Conservation (phyloP, 2,888 invertebrate genomes). For the Rhamphomyia laevipes region DNA sequence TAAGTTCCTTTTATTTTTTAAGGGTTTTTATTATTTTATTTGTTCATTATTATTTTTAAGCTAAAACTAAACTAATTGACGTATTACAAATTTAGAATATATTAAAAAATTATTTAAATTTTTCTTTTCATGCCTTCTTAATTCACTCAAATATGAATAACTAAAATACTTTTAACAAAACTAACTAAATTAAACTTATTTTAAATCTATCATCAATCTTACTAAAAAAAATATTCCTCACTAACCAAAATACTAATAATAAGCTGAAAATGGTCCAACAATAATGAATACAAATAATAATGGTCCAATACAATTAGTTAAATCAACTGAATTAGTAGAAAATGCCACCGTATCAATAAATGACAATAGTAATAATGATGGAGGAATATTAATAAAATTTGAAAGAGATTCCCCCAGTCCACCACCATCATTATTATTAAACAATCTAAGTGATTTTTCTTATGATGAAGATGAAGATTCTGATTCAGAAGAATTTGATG, state of each 20-base stretch:
- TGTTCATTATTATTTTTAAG: too few relatives aligned
- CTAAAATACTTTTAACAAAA: too few relatives aligned
- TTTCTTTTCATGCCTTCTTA: too few relatives aligned
- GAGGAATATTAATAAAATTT: constrained; percentile 13
- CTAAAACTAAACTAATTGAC: too few relatives aligned
- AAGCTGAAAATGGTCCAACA: not conserved
- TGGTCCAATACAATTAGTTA: not conserved
- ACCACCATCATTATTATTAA: constrained; percentile 2
- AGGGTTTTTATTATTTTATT: too few relatives aligned
- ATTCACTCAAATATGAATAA: too few relatives aligned
- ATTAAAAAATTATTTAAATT: too few relatives aligned
- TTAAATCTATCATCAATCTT: too few relatives aligned
- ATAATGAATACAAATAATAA: constrained; percentile 4
- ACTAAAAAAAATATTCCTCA: too few relatives aligned
- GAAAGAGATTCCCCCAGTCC: constrained; percentile 14
- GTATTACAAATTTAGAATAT: too few relatives aligned
- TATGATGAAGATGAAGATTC: constrained; percentile 14
- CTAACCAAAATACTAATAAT: not conserved
- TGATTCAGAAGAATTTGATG: constrained; percentile 10
- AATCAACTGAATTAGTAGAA: constrained; percentile 1
- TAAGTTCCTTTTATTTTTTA: not conserved
- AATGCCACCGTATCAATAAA: not conserved
- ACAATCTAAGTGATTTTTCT: constrained; percentile 1
- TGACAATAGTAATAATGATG: constrained; percentile 10
- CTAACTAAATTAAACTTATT: too few relatives aligned